Base-by-base conservation (phyloP, 2,797 vertebrate species). In the Cheracebus regulus region DNA sequence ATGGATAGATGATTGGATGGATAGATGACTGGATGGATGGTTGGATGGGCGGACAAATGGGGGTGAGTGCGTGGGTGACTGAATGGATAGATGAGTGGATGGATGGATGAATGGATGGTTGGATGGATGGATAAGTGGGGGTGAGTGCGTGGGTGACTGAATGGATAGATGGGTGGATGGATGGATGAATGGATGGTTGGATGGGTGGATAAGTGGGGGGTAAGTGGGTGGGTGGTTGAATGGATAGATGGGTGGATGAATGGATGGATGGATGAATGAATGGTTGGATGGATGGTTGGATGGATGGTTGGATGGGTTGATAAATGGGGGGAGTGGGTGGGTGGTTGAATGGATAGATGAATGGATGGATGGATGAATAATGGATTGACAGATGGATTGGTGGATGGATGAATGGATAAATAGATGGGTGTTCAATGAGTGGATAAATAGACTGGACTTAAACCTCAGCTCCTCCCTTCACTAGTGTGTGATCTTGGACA, bases 1-100 rank as follows among this genome's bases (percentile, higher is more conserved):
- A 0, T 39, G 14, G 13, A 1, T 70, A 20, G 0, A 1, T 50
- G 22, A 1, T 1, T 72, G 7, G n/a, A 20, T n/a, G 8, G 48
- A 1, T 72, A 13, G 20, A 13, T 46, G 2, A 4, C 0, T 80
- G 39, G 24, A 5, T 70, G 2, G 1, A 1, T n/a, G 44, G 33
- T 0, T 72, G 8, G 20, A 20, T 39, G n/a, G 17, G 0, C 39
- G n/a, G n/a, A 17, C 33, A 20, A 57, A 26, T 20, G 24, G 22
- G 55, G 8, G 22, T 58, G 57, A 24, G 22, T 36, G n/a, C 0
- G 0, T 72, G n/a, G 4, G 11, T 41, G 70, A 17, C 10, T 72
- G 10, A 5, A 5, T 72, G 30, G n/a, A 14, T 72, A 10, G 9
- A 22, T 72, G 70, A 9, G 12, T 39, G 10, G 22, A 6, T 41